Evolutionary conservation across 2,113 vertebrate species (phyloP).

Genomic region (Nettapus auritus): DNA sequence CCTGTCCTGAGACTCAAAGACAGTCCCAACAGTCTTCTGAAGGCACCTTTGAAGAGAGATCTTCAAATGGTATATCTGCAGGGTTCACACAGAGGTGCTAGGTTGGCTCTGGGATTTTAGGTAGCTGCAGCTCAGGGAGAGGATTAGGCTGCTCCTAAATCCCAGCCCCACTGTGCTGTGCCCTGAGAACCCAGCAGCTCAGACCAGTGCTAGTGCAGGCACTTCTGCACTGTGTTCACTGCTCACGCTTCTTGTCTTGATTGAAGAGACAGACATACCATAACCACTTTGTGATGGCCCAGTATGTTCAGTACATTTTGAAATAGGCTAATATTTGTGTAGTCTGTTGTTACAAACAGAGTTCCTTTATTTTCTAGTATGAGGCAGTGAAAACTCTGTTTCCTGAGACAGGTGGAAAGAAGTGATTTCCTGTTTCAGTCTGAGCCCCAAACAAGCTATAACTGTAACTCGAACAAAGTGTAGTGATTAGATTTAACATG

Average conservation of each 20-base stretch:
- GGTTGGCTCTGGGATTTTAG: background rate
- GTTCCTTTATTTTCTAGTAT: constrained; percentile 33
- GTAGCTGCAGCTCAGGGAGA: background rate
- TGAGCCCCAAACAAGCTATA: background rate
- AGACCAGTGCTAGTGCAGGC: background rate
- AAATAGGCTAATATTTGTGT: constrained; percentile 10
- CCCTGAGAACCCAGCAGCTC: background rate
- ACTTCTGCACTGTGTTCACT: accelerated
- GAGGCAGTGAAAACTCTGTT: constrained; percentile 28
- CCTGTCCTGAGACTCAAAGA: background rate
- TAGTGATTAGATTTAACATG: constrained; percentile 25
- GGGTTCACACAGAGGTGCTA: accelerated
- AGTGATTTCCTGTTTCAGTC: constrained; percentile 52
- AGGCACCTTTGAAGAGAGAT: background rate
- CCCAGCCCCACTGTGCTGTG: accelerated
- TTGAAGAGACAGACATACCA: background rate
- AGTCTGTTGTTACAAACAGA: constrained; percentile 23
- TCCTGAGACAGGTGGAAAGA: constrained; percentile 41
- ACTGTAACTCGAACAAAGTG: constrained; percentile 9
- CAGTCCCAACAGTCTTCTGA: background rate
- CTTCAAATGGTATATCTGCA: background rate
- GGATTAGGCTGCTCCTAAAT: background rate
- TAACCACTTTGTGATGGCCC: background rate
- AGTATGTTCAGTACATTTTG: background rate
- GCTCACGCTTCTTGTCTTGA: background rate